Evolutionary conservation across 2,888 invertebrate genomes (phyloP), one percentile per base, ranked within the genome.

Genomic region (Romanomermis culicivorax): DNA sequence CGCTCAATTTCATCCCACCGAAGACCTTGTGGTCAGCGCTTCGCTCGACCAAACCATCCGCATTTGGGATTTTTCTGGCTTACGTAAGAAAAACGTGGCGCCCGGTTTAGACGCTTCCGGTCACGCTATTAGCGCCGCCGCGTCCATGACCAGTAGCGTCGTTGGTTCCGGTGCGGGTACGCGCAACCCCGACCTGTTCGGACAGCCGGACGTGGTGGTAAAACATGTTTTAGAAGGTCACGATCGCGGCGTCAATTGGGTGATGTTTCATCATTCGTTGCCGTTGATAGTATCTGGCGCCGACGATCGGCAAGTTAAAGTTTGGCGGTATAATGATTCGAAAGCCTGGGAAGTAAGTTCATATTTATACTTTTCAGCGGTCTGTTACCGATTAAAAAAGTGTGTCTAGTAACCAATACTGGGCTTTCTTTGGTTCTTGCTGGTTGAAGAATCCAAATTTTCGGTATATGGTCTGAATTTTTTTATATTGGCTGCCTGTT

Each of bases 171-270:
- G 36, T 17, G 36, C 36, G 11, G 36, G 36, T 17, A 36, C 7
- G 3, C 79, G 80, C 1, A 78, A 83, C 7, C 87, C 91, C 0
- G 97, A 99, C 74, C 75, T 97, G 49, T 97, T 97, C 74, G 95
- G 95, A 54, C 72, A 72, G 55, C 70, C 73, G 2, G 68, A 68
- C 55, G 68, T 65, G 23, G 65, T 68, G 36, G 68, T 68, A 14
- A 68, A 69, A 57, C 67, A 68, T 57, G 75, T 76, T n/a, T 63
- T 77, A 27, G 76, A 76, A 63, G 76, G 76, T 0, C 91, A 93
- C 68, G 91, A 91, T 71, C 79, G 97, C 51, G 95, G 95, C 14
- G 95, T 97, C 0, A 97, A 97, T 74, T 99, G 95, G 95, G 93
- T 89, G 0, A 78, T 83, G 47, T 97, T 97, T 74, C 95, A 97